Percentiles rank a stretch among this genome's conserved stretches.
These are phyloP conservation scores for Melanostoma scalare DNA, from an alignment of 2,888 invertebrate species.

Conservation along the genomic window DNA sequence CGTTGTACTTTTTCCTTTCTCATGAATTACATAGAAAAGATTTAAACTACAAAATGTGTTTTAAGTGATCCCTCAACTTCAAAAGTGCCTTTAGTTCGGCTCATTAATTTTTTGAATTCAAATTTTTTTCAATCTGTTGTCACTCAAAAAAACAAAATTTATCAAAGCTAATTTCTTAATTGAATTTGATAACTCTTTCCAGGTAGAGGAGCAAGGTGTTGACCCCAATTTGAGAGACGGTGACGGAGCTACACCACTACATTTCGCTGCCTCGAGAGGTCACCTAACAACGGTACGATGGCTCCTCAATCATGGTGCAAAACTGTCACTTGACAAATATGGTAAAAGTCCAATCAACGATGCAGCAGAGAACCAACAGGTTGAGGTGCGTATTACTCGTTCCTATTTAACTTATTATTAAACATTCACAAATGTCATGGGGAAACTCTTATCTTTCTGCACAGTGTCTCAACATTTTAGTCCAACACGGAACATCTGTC, in stretches of 20 bases:
- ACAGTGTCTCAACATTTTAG: constrained; percentile 91
- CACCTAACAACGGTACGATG: constrained; percentile 91
- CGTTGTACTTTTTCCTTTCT: too few species aligned
- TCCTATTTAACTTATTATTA: background rate
- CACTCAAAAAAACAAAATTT: too few species aligned
- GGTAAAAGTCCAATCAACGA: constrained; percentile 96
- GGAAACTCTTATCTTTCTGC: constrained; percentile 27
- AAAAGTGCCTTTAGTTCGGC: too few species aligned
- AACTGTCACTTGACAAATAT: constrained; percentile 91
- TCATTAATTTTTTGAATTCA: too few species aligned
- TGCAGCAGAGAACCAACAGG: constrained; percentile 94
- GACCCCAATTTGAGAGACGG: constrained; percentile 93
- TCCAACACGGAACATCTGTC: constrained; percentile 90
- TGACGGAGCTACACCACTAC: constrained; percentile 94
- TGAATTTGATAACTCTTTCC: constrained; percentile 52
- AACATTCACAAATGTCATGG: background rate
- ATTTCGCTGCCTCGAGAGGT: constrained; percentile 93
- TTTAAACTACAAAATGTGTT: too few species aligned
- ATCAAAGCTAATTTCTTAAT: background rate
- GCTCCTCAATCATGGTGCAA: constrained; percentile 92
- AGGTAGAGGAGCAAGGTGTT: constrained; percentile 92
- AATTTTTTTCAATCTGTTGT: background rate
- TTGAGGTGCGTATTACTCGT: constrained; percentile 85
- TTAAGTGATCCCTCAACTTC: too few species aligned
- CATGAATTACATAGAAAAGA: too few species aligned